Evolutionary conservation across 2,113 vertebrate genomes (phyloP).

Genomic region (Myxocyprinus asiaticus): DNA sequence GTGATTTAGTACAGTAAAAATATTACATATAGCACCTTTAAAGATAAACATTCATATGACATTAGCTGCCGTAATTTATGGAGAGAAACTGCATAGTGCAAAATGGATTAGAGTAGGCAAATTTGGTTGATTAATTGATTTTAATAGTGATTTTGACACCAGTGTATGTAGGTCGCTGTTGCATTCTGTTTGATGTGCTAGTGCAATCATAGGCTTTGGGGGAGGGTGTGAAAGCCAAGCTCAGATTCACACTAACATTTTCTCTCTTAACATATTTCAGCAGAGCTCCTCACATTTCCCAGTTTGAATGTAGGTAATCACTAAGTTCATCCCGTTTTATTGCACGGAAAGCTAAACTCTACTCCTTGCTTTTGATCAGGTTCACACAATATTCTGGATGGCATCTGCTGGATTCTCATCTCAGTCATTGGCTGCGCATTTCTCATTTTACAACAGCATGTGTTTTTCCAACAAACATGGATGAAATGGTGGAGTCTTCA

Average conservation of each 20-base stretch:
- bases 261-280: constrained; percentile 11
- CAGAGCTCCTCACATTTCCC: not conserved
- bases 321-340: not conserved
- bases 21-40: too few relatives aligned
- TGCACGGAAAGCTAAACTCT: not conserved
- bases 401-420: not conserved
- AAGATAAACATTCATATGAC: not conserved
- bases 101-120: not conserved
- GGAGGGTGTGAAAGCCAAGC: constrained; percentile 19
- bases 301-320: constrained; percentile 10
- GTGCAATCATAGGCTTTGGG: not conserved
- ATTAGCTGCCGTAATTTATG: not conserved
- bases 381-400: not conserved
- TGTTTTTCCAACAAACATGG: not conserved
- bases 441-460: constrained; percentile 6
- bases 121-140: not conserved
- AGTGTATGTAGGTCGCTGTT: constrained; percentile 8
- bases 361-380: not conserved
- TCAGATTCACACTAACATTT: constrained; percentile 11
- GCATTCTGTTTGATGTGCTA: constrained; percentile 6
- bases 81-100: not conserved
- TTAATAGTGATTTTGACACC: not conserved
- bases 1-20: too few relatives aligned
- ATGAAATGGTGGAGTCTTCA: not conserved
- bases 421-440: constrained; percentile 1